Base-by-base conservation (phyloP, 2,797 vertebrate genomes). In the Tadarida brasiliensis region DNA sequence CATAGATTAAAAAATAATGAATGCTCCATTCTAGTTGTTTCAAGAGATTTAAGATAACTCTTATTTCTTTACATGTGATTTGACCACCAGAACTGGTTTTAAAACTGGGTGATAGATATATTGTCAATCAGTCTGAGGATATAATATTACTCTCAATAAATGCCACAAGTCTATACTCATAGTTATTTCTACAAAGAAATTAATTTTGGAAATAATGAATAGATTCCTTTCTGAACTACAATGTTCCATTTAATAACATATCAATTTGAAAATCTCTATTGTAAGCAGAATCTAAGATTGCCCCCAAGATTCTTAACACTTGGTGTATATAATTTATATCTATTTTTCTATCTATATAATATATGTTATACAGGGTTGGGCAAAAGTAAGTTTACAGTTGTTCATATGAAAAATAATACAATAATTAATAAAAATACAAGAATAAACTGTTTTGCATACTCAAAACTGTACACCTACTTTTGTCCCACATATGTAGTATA, bases 171-270 rank as follows among this genome's bases (percentile, higher is more conserved):
- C 35, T 33, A 70, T 19, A 61, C 11, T 51, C 11, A 47, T 33
- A 89, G 11, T 70, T 89, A 78, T 78, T 77, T 49, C 63, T 78
- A 85, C 1, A 71, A 88, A 59, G 4, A 78, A 89, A 54, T 71
- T 20, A 51, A 17, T 74, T 94, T 92, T 83, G 24, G 30, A 96
- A 89, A 61, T 49, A 67, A 80, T 12, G 30, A 51, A 88, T 22
- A 59, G 8, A 77, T 56, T 84, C 5, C 16, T 70, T 85, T n/a
- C 47, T 85, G 90, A 70, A 85, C 15, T 49, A n/a, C 54, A 95
- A 78, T 61, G 35, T 8, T 39, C 78, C 24, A 56, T 61, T 92
- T 92, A 87, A 54, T 30, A 76, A 73, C 11, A 67, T 67, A 81
- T 87, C 22, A 35, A 33, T 35, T 80, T 47, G 65, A 65, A 94